Conservation (phyloP, 2,113 vertebrate genomes). For the Leucoraja erinaceus region DNA sequence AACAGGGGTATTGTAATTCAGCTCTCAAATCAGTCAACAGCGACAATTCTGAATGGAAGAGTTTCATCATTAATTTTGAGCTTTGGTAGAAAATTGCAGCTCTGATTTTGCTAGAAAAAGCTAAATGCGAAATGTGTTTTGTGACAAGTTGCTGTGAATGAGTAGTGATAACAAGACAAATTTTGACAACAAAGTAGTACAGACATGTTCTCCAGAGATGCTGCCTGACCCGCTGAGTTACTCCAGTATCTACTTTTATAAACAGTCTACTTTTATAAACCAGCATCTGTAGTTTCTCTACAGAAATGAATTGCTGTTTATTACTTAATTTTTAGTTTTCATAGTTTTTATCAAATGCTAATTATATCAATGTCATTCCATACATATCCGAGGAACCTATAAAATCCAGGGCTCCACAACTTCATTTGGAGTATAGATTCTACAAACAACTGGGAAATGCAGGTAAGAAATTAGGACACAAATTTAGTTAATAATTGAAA, state of each 20-base stretch:
- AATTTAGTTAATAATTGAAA: neutral
- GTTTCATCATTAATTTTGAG: neutral
- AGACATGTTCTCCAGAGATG: no score
- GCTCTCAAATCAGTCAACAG: neutral
- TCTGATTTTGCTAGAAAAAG: neutral
- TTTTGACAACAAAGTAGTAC: neutral
- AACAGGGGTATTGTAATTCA: neutral
- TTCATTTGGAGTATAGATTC: constrained; percentile 96
- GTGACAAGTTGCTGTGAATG: neutral
- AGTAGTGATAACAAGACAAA: neutral
- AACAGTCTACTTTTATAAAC: no score
- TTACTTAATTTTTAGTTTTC: neutral
- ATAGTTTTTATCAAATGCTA: neutral
- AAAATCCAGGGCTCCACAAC: constrained; percentile 91
- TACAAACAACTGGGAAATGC: constrained; percentile 95
- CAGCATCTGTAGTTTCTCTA: no score
- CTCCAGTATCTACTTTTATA: no score
- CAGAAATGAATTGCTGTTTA: neutral
- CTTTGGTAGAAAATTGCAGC: neutral
- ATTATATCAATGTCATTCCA: constrained; percentile 41
- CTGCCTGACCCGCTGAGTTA: no score
- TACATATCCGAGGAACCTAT: constrained; percentile 75
- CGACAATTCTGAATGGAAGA: neutral
- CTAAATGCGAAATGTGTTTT: no score
- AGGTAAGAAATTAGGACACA: constrained; percentile 61